Percentiles rank a stretch among this genome's conserved stretches.
These are phyloP conservation scores for Dusona sp. DNA, from an alignment of 2,888 invertebrate genomes.

Conservation along the genomic window DNA sequence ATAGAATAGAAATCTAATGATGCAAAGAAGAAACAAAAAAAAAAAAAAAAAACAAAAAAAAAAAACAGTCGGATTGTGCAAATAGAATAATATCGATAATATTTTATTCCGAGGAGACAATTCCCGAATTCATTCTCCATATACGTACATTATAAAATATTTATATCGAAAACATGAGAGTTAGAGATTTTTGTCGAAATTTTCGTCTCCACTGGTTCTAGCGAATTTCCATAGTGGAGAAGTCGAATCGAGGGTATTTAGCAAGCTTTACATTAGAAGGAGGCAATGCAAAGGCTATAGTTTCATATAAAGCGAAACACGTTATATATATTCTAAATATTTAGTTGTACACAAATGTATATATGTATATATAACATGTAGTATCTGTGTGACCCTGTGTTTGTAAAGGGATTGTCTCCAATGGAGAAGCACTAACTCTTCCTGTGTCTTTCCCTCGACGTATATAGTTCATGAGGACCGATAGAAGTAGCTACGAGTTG, in stretches of 20 bases:
- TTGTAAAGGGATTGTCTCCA: slow-evolving; percentile 27
- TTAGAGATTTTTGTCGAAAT: neutral
- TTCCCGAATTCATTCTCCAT: neutral
- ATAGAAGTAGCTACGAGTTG: slow-evolving; percentile 36
- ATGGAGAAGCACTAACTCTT: slow-evolving; percentile 17
- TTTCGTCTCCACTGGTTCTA: neutral
- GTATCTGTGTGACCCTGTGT: neutral
- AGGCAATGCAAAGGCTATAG: neutral
- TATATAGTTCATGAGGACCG: slow-evolving; percentile 30
- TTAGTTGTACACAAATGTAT: neutral
- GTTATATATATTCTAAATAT: neutral
- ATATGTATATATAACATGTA: neutral
- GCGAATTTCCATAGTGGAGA: neutral
- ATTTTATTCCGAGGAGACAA: neutral
- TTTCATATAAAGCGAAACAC: neutral
- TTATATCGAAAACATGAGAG: neutral
- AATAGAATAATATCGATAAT: neutral
- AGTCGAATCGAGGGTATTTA: neutral
- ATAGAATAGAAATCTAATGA: too few relatives aligned
- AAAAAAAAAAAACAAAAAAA: neutral
- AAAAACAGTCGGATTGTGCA: neutral
- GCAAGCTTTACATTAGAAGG: neutral
- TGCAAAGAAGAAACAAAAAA: neutral
- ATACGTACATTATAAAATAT: neutral
- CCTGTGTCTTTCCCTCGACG: neutral